Conservation (phyloP, 2,888 invertebrate species). For the Adineta ricciae region DNA sequence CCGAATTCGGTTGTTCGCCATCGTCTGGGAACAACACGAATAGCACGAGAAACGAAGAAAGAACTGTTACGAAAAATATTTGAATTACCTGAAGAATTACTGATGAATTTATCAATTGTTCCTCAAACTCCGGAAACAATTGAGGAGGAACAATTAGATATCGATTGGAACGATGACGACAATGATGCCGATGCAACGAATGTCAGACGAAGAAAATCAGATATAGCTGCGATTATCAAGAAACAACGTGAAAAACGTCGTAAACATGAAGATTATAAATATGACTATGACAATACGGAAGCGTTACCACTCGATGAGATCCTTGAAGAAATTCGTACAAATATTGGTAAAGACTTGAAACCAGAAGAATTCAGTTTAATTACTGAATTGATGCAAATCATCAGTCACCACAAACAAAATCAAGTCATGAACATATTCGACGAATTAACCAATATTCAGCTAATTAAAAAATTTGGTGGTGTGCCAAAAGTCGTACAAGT, state of each 20-base stretch:
- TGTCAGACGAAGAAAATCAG: neutral
- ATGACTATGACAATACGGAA: neutral
- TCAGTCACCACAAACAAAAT: neutral
- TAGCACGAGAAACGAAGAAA: neutral
- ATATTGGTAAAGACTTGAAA: neutral
- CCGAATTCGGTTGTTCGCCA: neutral
- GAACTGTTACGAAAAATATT: neutral
- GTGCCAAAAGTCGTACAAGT: neutral
- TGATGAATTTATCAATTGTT: neutral
- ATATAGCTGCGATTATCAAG: neutral
- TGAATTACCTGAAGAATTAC: constrained; percentile 9
- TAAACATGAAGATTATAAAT: neutral
- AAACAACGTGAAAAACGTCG: neutral
- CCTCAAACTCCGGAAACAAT: neutral
- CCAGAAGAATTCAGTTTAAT: neutral
- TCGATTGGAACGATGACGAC: neutral
- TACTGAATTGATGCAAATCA: neutral
- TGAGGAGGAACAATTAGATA: neutral
- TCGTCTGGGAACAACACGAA: neutral
- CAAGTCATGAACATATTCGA: neutral
- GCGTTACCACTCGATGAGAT: neutral
- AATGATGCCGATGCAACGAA: neutral
- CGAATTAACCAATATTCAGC: neutral
- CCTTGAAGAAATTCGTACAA: neutral
- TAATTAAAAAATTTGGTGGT: neutral